Conservation (phyloP, 2,113 vertebrate species). For the Sciurus niger region DNA sequence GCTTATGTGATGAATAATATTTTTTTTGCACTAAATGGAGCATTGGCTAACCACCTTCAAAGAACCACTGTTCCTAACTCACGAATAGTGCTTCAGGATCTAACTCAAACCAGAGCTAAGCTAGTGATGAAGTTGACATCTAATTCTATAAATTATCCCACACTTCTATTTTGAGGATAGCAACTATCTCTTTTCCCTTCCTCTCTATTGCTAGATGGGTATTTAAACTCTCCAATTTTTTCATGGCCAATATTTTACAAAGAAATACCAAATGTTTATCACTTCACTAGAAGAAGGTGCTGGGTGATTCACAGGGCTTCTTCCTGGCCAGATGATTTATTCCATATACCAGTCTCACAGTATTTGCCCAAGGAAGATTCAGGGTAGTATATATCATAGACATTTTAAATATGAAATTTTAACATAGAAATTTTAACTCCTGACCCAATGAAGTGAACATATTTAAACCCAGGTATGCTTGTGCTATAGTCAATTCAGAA, state of each 20-base stretch:
- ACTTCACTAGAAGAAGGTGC: constrained; percentile 28
- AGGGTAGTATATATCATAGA: constrained; percentile 28
- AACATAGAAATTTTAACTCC: not conserved
- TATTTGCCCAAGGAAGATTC: constrained; percentile 64
- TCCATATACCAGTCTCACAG: not conserved
- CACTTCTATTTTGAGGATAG: constrained; percentile 10
- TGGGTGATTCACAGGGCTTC: constrained; percentile 4
- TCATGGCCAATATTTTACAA: constrained; percentile 61
- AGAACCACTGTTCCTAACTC: not conserved
- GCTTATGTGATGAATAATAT: not conserved
- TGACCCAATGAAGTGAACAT: constrained; percentile 28
- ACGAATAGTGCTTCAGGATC: not conserved
- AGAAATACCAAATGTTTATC: constrained; percentile 62
- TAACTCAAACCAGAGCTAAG: not conserved
- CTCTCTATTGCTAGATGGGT: not conserved
- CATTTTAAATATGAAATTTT: constrained; percentile 29
- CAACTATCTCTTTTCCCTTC: not conserved
- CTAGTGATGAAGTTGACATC: not conserved
- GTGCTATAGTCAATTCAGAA: constrained; percentile 45
- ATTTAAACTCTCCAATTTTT: constrained; percentile 47
- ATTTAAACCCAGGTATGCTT: not conserved
- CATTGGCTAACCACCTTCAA: not conserved
- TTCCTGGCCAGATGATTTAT: constrained; percentile 56
- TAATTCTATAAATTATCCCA: constrained; percentile 29
- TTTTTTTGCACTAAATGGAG: constrained; percentile 29